phyloP scores from a whole-genome alignment of 2,888 invertebrate genomes.

The Cryptosula pallasiana region DNA sequence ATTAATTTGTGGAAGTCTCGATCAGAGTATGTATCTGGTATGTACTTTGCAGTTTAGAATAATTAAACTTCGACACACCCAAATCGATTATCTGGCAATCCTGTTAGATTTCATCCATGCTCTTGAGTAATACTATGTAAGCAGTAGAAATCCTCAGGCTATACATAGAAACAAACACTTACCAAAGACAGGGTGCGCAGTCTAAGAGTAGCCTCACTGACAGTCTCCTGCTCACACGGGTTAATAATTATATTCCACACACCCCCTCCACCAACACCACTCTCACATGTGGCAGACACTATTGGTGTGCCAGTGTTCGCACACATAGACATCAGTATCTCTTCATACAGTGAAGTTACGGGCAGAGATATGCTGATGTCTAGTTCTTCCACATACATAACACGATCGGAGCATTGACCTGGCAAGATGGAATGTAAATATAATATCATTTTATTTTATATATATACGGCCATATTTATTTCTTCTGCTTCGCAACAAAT shows the following conservation, averaged over 20 bases:
- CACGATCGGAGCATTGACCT: background rate
- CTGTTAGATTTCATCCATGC: too few relatives aligned
- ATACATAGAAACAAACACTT: background rate
- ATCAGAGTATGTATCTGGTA: too few relatives aligned
- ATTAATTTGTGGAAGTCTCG: too few relatives aligned
- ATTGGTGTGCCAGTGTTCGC: background rate
- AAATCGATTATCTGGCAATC: too few relatives aligned
- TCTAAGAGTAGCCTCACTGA: background rate
- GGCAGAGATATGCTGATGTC: background rate
- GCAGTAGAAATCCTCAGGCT: too few relatives aligned
- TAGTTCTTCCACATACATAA: background rate
- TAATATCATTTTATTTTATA: too few relatives aligned
- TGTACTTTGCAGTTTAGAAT: too few relatives aligned
- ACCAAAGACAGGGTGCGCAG: constrained; percentile 1
- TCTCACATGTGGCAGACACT: constrained; percentile 5
- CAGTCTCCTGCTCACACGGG: background rate
- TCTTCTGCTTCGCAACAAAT: too few relatives aligned
- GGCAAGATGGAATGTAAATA: too few relatives aligned
- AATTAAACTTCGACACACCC: too few relatives aligned
- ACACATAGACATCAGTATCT: background rate
- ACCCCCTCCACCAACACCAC: background rate
- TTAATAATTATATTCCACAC: background rate
- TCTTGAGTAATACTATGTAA: too few relatives aligned
- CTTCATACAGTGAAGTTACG: background rate
- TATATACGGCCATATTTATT: too few relatives aligned